Evolutionary conservation across 2,797 vertebrate species (phyloP).

Genomic region (Glyptemys insculpta): DNA sequence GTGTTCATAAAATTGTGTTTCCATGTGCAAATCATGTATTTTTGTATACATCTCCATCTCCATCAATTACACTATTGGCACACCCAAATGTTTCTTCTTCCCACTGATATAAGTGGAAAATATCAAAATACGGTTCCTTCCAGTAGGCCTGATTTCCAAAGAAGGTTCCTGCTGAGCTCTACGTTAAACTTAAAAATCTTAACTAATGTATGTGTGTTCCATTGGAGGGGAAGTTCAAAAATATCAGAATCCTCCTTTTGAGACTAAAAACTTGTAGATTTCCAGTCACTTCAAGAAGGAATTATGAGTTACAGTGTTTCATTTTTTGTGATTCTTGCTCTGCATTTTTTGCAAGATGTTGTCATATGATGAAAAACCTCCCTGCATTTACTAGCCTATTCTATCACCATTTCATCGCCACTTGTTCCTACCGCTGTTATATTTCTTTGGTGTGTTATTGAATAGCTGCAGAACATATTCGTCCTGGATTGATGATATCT

Average conservation of each 20-base stretch:
- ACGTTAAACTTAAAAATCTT: conserved; percentile 36
- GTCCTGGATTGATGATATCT: background rate
- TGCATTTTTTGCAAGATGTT: background rate
- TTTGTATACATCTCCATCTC: background rate
- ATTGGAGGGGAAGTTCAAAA: background rate
- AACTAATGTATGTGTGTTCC: background rate
- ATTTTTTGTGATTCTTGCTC: background rate
- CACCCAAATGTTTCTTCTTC: background rate
- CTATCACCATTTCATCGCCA: background rate
- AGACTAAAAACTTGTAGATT: conserved; percentile 8
- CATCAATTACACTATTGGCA: background rate
- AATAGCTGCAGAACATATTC: background rate
- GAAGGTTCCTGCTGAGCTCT: background rate
- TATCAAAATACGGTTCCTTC: conserved; percentile 39
- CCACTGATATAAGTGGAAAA: background rate
- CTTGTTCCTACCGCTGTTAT: conserved; percentile 3
- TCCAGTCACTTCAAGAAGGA: background rate
- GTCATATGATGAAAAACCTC: background rate
- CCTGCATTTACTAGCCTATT: background rate
- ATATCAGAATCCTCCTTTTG: fast-evolving
- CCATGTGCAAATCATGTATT: background rate
- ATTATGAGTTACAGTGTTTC: background rate
- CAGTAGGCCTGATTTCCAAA: background rate
- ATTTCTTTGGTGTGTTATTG: background rate
- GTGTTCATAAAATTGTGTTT: conserved; percentile 30